phyloP scores from a whole-genome alignment of 1,140 invertebrate genomes.

The Dysdera silvatica region DNA sequence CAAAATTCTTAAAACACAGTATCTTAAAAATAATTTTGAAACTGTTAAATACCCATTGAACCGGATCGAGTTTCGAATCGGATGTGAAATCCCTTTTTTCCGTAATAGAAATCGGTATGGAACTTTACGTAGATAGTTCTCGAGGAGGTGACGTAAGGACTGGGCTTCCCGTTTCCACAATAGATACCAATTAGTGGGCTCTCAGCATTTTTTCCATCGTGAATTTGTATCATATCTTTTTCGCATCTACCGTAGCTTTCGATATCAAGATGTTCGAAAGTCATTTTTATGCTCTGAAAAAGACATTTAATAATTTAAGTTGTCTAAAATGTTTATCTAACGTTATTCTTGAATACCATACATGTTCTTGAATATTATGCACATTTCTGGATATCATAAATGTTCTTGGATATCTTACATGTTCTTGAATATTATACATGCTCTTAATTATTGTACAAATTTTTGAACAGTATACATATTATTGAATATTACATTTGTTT shows the following conservation, averaged over 20 bases:
- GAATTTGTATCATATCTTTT: background rate
- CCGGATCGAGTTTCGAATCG: too few species aligned
- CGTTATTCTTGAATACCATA: too few species aligned
- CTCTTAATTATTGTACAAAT: too few species aligned
- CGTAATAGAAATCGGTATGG: background rate
- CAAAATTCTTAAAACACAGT: background rate
- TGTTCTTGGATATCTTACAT: too few species aligned
- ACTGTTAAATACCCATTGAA: too few species aligned
- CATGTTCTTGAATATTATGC: too few species aligned
- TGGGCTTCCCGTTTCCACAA: slow-evolving; percentile 1
- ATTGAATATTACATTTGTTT: too few species aligned
- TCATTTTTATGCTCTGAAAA: background rate
- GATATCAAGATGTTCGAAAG: slow-evolving; percentile 10
- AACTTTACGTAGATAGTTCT: slow-evolving; percentile 1
- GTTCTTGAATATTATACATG: too few species aligned
- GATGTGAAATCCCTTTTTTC: slow-evolving; percentile 9
- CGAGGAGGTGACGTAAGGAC: background rate
- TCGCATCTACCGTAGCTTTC: slow-evolving; percentile 3
- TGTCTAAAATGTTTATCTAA: too few species aligned
- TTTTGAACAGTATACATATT: too few species aligned
- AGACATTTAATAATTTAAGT: background rate
- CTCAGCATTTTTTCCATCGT: background rate
- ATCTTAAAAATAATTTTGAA: background rate
- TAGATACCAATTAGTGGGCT: background rate
- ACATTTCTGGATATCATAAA: too few species aligned